Evolutionary conservation across 2,888 invertebrate species (phyloP), one percentile per base, ranked within the genome.

Genomic region (Ashinkailepas kermadecensis): DNA sequence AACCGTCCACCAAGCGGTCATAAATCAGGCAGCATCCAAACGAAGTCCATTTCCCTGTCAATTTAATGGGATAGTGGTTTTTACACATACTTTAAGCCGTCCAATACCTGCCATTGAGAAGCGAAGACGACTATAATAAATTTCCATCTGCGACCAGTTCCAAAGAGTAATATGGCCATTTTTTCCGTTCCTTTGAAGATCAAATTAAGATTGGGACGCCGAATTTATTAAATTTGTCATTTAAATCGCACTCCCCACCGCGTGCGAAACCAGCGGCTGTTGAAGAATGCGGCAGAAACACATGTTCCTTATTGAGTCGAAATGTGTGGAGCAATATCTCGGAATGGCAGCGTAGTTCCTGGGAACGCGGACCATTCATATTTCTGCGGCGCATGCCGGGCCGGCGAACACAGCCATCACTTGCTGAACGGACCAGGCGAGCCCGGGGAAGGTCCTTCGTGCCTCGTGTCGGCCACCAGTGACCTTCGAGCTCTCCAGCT

Each of bases 41-140:
- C 74, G 56, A 74, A 74, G 54, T 74, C 74, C 56, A 74, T 74
- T 74, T 21, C 74, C 21, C 54, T 74, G 74, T 74, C 74, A 56
- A 74, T 74, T 74, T 74, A 74, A 74, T 74, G 74, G 74, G 56
- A 74, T 74, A 54, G 54, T n/a, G 74, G 74, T 74, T 74, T 74
- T 74, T 74, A 74, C 74, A 56, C 74, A 54, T 54, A 74, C 74
- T 54, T 74, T 56, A 56, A 56, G 56, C 62, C 74, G 74, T 56
- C 74, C 74, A 74, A 56, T 74, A 56, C 56, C 74, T 74, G 74
- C 54, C 74, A 74, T 56, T 56, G 74, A 56, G 56, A 21, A 54
- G 21, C 21, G 10, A 54, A 74, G 56, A 74, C 15, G 74, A 21
- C 74, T 9, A 56, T 21, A 74, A 74, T 74, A 74, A 56, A 74